Conservation (phyloP, 2,797 vertebrate species). For the Miichthys miiuy region DNA sequence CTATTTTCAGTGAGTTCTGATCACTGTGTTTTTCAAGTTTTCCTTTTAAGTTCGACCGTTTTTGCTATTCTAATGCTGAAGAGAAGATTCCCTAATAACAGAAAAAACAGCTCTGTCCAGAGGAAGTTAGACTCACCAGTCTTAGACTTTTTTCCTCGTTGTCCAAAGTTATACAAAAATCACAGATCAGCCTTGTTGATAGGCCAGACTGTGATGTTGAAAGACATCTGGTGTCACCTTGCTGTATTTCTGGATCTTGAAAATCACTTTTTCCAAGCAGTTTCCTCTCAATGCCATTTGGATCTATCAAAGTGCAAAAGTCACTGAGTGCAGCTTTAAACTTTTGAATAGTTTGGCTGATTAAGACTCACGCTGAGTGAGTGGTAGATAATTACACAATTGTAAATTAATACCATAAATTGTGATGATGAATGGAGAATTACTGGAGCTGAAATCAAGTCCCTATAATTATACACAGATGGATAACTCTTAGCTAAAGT, state of each 20-base stretch:
- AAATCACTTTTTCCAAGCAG: neutral
- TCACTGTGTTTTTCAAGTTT: no score
- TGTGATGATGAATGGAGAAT: constrained; percentile 47
- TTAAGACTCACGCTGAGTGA: constrained; percentile 33
- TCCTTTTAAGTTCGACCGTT: neutral
- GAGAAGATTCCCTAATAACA: no score
- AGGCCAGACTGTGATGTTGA: constrained; percentile 6
- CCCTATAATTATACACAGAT: constrained; percentile 72
- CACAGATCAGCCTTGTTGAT: constrained; percentile 4
- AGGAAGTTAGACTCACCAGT: neutral
- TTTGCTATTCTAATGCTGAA: neutral
- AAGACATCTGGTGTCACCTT: constrained; percentile 9
- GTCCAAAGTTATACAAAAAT: neutral
- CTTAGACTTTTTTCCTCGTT: neutral
- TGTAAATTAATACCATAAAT: constrained; percentile 57
- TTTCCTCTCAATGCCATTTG: constrained; percentile 5
- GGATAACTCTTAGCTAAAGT: constrained; percentile 52
- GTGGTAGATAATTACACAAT: constrained; percentile 43
- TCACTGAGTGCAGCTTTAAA: constrained; percentile 23
- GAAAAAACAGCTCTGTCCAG: constrained; percentile 9
- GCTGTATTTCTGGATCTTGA: neutral
- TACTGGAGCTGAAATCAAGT: constrained; percentile 53
- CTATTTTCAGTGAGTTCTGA: no score
- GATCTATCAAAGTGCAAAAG: constrained; percentile 20
- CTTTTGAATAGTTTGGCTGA: constrained; percentile 26